phyloP scores from a whole-genome alignment of 1,140 invertebrate species.

The Stegodyphus mimosarum region DNA sequence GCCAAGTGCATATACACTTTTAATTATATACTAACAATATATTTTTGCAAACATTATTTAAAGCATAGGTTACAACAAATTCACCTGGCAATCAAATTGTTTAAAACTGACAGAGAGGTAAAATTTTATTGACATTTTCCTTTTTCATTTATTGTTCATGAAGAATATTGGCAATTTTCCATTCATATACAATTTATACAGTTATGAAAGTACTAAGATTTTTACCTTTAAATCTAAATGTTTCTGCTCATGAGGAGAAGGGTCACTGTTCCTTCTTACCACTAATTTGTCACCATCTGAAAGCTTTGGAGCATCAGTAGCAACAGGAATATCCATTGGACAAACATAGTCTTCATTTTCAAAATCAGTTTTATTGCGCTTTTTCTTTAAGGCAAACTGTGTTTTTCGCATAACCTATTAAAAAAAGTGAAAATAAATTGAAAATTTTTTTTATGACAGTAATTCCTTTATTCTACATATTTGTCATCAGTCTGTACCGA shows the following conservation, averaged over 20 bases:
- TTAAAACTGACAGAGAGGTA: background rate
- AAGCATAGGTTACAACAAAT: background rate
- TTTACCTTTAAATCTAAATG: slow-evolving; percentile 39
- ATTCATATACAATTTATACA: background rate
- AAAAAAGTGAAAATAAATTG: background rate
- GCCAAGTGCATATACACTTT: too few relatives aligned
- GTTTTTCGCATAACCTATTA: slow-evolving; percentile 27
- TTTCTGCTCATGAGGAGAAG: slow-evolving; percentile 43
- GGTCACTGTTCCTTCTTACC: slow-evolving; percentile 48
- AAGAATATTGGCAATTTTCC: background rate
- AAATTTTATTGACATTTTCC: background rate
- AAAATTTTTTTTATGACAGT: too few relatives aligned
- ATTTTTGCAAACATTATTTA: background rate
- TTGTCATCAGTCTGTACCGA: background rate
- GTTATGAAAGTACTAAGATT: background rate
- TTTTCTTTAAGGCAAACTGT: slow-evolving; percentile 50
- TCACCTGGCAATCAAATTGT: background rate
- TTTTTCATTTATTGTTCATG: background rate
- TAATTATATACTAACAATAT: background rate
- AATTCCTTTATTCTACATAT: too few relatives aligned
- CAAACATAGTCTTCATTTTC: slow-evolving; percentile 58
- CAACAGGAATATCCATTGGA: slow-evolving; percentile 39
- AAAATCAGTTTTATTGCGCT: slow-evolving; percentile 29
- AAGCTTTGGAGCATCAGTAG: background rate
- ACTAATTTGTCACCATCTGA: slow-evolving; percentile 41